Conservation (phyloP, 2,113 vertebrate species). For the Alosa alosa region DNA sequence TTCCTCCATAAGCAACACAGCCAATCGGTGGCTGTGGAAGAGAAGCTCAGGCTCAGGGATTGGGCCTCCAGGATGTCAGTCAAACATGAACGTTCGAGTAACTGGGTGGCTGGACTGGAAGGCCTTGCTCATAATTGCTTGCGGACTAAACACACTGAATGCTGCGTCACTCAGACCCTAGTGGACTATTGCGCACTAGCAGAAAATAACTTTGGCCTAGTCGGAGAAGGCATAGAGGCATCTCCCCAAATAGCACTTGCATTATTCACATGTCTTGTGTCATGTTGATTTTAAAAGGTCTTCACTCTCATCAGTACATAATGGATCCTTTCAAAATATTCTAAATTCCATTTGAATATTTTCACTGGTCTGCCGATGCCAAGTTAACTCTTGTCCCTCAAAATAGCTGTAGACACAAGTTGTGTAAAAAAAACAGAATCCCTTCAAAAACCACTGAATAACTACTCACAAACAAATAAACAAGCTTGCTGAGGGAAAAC, state of each 20-base stretch:
- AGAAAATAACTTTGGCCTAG: too few species aligned
- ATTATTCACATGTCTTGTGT: neutral
- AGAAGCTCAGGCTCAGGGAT: neutral
- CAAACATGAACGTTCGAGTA: neutral
- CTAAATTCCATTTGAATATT: neutral
- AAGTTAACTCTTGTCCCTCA: neutral
- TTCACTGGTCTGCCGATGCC: neutral
- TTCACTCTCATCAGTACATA: neutral
- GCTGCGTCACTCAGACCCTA: too few species aligned
- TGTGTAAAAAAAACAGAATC: too few species aligned
- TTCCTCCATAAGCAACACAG: neutral
- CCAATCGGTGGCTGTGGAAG: neutral
- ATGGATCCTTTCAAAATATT: neutral
- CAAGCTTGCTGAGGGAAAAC: neutral
- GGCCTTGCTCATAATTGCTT: neutral
- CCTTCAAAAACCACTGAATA: neutral
- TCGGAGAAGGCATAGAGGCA: too few species aligned
- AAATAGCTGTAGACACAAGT: too few species aligned
- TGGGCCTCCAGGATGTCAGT: neutral
- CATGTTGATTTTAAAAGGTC: neutral
- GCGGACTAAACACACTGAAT: too few species aligned
- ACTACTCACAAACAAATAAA: neutral
- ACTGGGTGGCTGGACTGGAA: neutral
- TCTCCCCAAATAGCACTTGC: too few species aligned
- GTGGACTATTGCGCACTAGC: too few species aligned